Conservation (phyloP, 2,797 vertebrate genomes). For the Cynodonichthys magdalenae region DNA sequence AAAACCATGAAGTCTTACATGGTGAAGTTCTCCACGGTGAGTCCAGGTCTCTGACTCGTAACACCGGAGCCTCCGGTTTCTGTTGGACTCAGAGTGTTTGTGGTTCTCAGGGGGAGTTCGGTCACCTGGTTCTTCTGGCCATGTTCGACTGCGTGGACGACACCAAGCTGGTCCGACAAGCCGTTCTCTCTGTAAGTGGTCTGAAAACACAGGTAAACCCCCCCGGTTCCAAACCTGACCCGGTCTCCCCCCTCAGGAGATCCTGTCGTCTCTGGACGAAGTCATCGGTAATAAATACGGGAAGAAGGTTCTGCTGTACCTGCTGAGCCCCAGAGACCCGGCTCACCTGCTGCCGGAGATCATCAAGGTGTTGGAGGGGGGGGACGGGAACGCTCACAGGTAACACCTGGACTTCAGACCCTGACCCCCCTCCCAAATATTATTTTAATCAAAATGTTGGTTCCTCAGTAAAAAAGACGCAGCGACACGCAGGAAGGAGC, state of each 20-base stretch:
- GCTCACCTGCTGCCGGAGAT: conserved; percentile 92
- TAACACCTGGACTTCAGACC: too few species aligned
- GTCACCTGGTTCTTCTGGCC: conserved; percentile 90
- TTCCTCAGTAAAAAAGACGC: conserved; percentile 90
- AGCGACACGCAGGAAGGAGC: conserved; percentile 81
- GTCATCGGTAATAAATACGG: conserved; percentile 91
- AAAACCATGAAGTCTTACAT: conserved; percentile 97
- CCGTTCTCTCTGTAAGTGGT: conserved; percentile 89
- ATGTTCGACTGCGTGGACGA: conserved; percentile 98
- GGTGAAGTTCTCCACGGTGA: conserved; percentile 92
- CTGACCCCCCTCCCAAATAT: too few species aligned
- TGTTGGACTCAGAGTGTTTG: too few species aligned
- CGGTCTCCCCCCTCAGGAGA: conserved; percentile 82
- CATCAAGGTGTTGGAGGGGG: conserved; percentile 86
- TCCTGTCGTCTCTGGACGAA: conserved; percentile 82
- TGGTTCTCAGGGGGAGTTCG: conserved; percentile 89
- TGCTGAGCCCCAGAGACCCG: conserved; percentile 90
- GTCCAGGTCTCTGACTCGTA: conserved; percentile 44
- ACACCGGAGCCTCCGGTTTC: too few species aligned
- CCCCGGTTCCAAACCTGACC: too few species aligned
- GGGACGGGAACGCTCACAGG: conserved; percentile 83
- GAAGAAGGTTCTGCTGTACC: conserved; percentile 91
- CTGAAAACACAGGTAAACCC: too few species aligned
- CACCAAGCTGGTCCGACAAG: conserved; percentile 94
- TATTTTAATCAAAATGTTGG: neutral